A percentile compares a stretch with the other conserved stretches of the same genome.
Evolutionary conservation across 2,113 vertebrate species (phyloP).

Genomic region (Plecotus auritus): DNA sequence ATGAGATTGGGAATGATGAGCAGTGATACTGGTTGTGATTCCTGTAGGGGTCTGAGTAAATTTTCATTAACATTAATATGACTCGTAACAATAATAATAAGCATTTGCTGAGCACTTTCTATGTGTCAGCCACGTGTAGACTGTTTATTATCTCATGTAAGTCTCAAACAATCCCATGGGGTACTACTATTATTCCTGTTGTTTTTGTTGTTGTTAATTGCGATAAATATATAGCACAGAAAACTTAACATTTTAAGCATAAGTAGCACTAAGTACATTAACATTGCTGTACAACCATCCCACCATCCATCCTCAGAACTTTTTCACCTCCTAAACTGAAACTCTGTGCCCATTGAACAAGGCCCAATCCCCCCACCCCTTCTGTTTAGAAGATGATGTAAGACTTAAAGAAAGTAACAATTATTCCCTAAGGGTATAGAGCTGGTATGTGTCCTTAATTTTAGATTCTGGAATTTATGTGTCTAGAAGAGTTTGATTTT

Average conservation of each 20-base stretch:
- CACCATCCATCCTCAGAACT: neutral
- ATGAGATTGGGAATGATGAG: neutral
- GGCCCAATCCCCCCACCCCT: rapidly evolving
- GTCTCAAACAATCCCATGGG: neutral
- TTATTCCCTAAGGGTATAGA: neutral
- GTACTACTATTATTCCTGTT: neutral
- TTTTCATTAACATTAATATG: neutral
- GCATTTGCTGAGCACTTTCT: neutral
- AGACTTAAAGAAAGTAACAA: neutral
- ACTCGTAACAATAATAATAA: neutral
- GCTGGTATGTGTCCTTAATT: neutral
- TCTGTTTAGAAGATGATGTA: neutral
- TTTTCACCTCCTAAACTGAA: neutral
- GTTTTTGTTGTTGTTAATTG: neutral
- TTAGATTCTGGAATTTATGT: neutral
- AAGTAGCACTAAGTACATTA: neutral
- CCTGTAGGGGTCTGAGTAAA: neutral
- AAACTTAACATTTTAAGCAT: neutral
- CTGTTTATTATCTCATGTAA: neutral
- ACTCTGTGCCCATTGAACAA: neutral
- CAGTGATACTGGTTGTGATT: neutral
- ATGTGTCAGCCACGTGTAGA: neutral
- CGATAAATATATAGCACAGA: neutral
- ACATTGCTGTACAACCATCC: neutral
- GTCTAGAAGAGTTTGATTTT: neutral